Conservation (phyloP, 2,888 invertebrate genomes). For the Nomada fabriciana region DNA sequence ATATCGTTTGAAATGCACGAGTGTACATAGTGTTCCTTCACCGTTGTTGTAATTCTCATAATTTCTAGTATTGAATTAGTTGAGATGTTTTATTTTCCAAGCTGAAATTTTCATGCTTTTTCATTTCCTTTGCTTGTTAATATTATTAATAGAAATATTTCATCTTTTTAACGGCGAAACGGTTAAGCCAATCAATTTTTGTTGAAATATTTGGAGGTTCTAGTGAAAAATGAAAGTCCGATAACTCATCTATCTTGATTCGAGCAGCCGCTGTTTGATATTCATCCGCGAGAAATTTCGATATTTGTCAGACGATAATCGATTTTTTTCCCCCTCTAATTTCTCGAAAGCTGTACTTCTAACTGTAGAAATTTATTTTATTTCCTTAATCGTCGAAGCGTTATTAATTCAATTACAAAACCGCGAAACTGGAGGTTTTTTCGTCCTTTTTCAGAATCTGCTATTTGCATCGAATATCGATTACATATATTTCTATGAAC, state of each 20-base stretch:
- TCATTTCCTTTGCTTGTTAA: not conserved
- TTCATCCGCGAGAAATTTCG: slow-evolving; percentile 42
- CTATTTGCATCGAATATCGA: too few species aligned
- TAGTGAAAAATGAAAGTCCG: slow-evolving; percentile 38
- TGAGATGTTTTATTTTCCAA: too few species aligned
- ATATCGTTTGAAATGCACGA: slow-evolving; percentile 29
- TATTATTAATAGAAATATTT: not conserved
- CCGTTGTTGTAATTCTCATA: too few species aligned
- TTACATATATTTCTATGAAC: too few species aligned
- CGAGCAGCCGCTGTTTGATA: slow-evolving; percentile 34
- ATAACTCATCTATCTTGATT: slow-evolving; percentile 24
- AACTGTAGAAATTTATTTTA: not conserved
- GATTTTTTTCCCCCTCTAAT: slow-evolving; percentile 6
- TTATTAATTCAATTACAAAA: not conserved
- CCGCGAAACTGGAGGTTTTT: not conserved
- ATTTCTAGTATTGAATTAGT: too few species aligned
- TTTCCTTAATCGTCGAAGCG: not conserved
- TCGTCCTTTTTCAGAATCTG: not conserved
- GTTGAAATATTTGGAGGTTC: not conserved
- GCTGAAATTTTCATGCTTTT: too few species aligned
- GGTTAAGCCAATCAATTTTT: not conserved
- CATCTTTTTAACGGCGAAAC: not conserved
- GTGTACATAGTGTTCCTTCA: not conserved
- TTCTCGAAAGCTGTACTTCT: not conserved
- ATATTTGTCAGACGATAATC: slow-evolving; percentile 41